phyloP scores from a whole-genome alignment of 2,888 invertebrate genomes.

The Druceiella hillmani region DNA sequence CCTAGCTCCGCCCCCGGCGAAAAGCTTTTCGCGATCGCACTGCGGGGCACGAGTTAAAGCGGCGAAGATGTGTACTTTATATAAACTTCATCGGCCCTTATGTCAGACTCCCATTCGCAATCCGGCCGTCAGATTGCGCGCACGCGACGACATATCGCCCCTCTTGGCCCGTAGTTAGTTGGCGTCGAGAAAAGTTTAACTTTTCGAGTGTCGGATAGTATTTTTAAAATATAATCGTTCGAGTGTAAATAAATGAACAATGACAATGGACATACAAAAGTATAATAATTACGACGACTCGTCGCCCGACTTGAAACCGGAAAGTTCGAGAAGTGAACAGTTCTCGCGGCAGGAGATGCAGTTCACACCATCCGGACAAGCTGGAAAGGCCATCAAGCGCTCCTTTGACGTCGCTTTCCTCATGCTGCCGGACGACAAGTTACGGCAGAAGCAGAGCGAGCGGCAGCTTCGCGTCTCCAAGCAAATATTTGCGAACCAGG shows the following conservation, averaged over 20 bases:
- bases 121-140: constrained; percentile 39
- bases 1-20: too few species aligned
- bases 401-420: constrained; percentile 89
- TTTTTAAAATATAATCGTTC: too few species aligned
- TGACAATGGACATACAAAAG: constrained; percentile 67
- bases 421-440: constrained; percentile 81
- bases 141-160: too few species aligned
- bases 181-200: too few species aligned
- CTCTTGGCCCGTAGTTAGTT: too few species aligned
- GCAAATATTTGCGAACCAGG: constrained; percentile 45
- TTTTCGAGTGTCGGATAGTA: too few species aligned
- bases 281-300: constrained; percentile 47
- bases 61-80: too few species aligned
- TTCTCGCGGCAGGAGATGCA: constrained; percentile 39
- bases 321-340: constrained; percentile 48
- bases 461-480: constrained; percentile 50
- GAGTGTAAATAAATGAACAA: constrained; percentile 44
- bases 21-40: too few species aligned
- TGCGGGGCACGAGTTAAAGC: too few species aligned
- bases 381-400: constrained; percentile 57
- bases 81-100: constrained; percentile 49
- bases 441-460: constrained; percentile 59
- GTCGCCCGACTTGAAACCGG: constrained; percentile 46
- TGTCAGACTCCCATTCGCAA: constrained; percentile 45
- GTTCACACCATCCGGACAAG: constrained; percentile 33